These are phyloP conservation scores for Balanococcus diminutus DNA, from an alignment of 2,888 invertebrate genomes.

Conservation along the genomic window DNA sequence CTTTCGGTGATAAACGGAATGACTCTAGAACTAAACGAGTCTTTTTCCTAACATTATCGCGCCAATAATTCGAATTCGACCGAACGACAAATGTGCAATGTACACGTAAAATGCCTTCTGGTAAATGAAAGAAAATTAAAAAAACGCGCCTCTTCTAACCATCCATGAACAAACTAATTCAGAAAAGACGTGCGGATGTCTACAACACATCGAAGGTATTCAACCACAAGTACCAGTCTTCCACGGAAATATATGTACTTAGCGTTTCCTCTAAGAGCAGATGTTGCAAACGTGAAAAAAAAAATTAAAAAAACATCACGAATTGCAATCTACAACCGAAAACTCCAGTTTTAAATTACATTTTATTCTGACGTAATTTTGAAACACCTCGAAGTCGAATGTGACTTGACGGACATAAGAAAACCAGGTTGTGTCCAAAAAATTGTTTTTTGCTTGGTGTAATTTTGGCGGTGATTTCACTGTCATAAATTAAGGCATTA, in stretches of 20 bases:
- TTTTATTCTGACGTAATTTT: not conserved
- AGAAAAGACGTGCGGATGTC: not conserved
- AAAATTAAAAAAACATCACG: not conserved
- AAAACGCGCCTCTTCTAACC: not conserved
- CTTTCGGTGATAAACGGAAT: not conserved
- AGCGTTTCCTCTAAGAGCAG: not conserved
- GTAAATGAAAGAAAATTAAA: not conserved
- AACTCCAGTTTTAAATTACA: not conserved
- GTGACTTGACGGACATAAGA: no score
- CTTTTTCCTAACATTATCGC: not conserved
- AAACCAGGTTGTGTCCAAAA: no score
- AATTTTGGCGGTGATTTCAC: no score
- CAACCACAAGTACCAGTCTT: no score
- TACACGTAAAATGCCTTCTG: not conserved
- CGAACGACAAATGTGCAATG: not conserved
- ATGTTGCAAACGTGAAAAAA: not conserved
- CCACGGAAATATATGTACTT: not conserved
- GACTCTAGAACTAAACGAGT: not conserved
- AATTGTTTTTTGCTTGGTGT: no score
- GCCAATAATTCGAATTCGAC: no score
- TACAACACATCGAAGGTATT: not conserved
- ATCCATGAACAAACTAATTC: not conserved
- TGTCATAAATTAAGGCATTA: no score
- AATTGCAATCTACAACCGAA: not conserved
- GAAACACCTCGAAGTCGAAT: not conserved